Evolutionary conservation across 1,140 invertebrate species (phyloP).

Genomic region (Colletes latitarsis): DNA sequence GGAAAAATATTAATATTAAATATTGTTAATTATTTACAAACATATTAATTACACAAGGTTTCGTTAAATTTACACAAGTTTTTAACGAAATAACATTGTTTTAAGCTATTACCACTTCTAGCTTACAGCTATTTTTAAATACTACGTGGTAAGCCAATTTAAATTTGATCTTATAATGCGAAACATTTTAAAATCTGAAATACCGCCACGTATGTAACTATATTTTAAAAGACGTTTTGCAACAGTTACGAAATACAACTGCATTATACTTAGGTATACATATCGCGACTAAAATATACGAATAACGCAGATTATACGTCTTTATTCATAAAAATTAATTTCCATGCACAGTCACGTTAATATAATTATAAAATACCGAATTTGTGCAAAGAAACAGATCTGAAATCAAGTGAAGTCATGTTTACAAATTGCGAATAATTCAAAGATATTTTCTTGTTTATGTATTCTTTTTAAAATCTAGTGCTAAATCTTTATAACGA

Average conservation of each 20-base stretch:
- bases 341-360: neutral
- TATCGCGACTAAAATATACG: neutral
- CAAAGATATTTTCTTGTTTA: neutral
- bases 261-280: neutral
- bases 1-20: neutral
- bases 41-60: neutral
- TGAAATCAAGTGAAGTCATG: neutral
- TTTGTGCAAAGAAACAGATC: no score
- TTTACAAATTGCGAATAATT: neutral
- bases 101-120: neutral
- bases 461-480: neutral
- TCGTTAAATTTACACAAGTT: no score
- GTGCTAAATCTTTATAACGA: no score
- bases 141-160: neutral
- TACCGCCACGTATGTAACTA: neutral
- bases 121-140: slow-evolving; percentile 3
- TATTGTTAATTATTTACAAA: neutral
- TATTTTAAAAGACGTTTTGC: neutral
- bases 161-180: neutral
- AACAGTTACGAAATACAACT: no score
- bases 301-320: neutral
- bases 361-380: neutral
- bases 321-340: neutral
- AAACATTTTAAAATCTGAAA: neutral
- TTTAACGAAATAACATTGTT: neutral